A percentile compares a stretch with the other conserved stretches of the same genome.
Conservation (phyloP, 1,140 invertebrate species). For the Agrypnia vestita region DNA sequence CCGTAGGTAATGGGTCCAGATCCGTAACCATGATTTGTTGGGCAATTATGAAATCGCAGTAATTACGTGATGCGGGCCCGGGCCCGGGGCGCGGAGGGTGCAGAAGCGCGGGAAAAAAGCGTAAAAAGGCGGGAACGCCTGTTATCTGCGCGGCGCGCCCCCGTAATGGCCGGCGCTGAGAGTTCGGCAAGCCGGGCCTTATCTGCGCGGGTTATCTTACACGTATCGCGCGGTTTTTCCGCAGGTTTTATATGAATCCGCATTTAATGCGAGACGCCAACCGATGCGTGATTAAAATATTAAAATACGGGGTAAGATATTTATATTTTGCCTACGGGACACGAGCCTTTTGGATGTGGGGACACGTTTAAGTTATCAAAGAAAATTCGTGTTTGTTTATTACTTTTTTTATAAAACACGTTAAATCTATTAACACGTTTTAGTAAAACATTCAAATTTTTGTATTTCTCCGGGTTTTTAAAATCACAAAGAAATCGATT, state of each 20-base stretch:
- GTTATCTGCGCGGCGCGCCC: conserved; percentile 34
- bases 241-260: conserved; percentile 29
- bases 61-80: conserved; percentile 54
- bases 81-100: conserved; percentile 22
- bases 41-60: conserved; percentile 56
- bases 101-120: conserved; percentile 38
- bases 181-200: conserved; percentile 19
- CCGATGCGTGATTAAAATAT: conserved; percentile 43
- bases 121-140: conserved; percentile 27
- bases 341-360: conserved; percentile 2
- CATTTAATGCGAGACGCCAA: conserved; percentile 39
- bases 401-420: too few species aligned
- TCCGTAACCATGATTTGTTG: conserved; percentile 53
- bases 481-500: too few species aligned
- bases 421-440: too few species aligned
- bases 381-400: conserved; percentile 10
- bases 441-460: too few species aligned
- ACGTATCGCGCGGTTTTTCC: conserved; percentile 44
- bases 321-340: neutral
- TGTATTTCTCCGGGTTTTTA: too few species aligned
- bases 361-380: neutral
- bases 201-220: conserved; percentile 30
- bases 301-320: conserved; percentile 34
- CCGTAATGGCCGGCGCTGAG: conserved; percentile 24
- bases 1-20: conserved; percentile 43